Percentiles rank a stretch among this genome's conserved stretches.
Evolutionary conservation across 2,888 invertebrate genomes (phyloP).

Genomic region (Chesias legatella): DNA sequence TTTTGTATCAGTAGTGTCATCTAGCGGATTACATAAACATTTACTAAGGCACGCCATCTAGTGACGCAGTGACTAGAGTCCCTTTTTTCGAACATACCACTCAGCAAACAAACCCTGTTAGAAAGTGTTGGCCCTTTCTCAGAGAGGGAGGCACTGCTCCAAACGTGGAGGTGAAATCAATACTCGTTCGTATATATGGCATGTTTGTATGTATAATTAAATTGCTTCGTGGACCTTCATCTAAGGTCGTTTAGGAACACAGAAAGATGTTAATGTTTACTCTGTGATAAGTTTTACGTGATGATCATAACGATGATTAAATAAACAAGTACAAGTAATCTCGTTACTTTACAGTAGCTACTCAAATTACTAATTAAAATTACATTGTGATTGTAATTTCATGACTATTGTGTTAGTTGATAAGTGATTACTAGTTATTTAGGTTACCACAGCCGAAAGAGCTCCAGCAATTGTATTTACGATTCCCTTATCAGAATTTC

Average conservation of each 20-base stretch:
- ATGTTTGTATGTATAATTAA: conserved; percentile 4
- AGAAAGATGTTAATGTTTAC: conserved; percentile 13
- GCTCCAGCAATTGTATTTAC: no score
- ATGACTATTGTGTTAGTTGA: no score
- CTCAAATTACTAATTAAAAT: no score
- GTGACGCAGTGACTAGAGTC: background rate
- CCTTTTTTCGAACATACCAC: conserved; percentile 1
- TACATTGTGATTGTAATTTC: no score
- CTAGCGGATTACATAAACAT: conserved; percentile 6
- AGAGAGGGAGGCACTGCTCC: conserved; percentile 24
- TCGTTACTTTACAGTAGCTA: no score
- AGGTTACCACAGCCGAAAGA: no score
- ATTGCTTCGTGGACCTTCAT: conserved; percentile 14
- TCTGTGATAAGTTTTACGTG: conserved; percentile 8
- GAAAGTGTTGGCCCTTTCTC: conserved; percentile 16
- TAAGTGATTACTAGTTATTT: no score
- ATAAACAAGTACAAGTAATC: background rate
- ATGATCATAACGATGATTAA: conserved; percentile 2
- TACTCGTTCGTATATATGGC: conserved; percentile 9
- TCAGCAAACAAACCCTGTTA: conserved; percentile 4
- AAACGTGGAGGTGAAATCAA: conserved; percentile 23
- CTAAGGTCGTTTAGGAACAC: conserved; percentile 17
- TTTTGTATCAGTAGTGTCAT: conserved; percentile 21
- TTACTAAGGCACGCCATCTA: conserved; percentile 13
- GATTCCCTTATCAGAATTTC: no score